Conservation (phyloP, 2,888 invertebrate genomes). For the Quadroppia sp. region DNA sequence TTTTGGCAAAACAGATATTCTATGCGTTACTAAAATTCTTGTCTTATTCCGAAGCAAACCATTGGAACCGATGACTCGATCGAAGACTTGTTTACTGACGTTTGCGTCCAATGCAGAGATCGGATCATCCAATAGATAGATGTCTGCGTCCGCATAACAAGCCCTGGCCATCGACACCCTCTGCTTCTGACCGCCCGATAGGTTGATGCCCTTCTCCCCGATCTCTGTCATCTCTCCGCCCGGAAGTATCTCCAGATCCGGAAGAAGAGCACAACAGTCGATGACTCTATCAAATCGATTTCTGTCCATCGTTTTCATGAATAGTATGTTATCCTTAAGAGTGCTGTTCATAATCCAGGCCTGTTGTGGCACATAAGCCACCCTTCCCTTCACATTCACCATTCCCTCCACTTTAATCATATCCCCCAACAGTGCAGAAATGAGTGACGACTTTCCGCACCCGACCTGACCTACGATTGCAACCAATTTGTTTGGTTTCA, state of each 20-base stretch:
- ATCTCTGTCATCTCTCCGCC: conserved; percentile 57
- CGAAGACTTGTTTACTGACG: conserved; percentile 58
- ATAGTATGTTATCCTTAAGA: conserved; percentile 56
- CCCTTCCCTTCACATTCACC: conserved; percentile 39
- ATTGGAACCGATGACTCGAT: conserved; percentile 55
- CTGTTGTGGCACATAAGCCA: conserved; percentile 43
- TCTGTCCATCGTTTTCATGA: conserved; percentile 52
- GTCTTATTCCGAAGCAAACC: conserved; percentile 62
- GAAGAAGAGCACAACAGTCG: conserved; percentile 55
- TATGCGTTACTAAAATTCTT: conserved; percentile 87
- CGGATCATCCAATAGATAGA: conserved; percentile 60
- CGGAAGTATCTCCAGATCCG: conserved; percentile 56
- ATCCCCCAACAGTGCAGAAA: conserved; percentile 48
- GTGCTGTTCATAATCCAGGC: conserved; percentile 52
- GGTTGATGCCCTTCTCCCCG: conserved; percentile 57
- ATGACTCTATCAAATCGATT: conserved; percentile 52
- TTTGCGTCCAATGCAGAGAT: conserved; percentile 56
- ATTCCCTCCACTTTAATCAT: conserved; percentile 47
- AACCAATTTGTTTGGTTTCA: conserved; percentile 44
- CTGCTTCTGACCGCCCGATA: conserved; percentile 56
- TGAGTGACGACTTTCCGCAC: conserved; percentile 47
- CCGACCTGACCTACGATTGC: conserved; percentile 48
- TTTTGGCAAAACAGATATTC: conserved; percentile 83
- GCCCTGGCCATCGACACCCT: conserved; percentile 53
- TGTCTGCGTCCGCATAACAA: conserved; percentile 50